Conservation (phyloP, 2,888 invertebrate species). For the Camponotus fellah region DNA sequence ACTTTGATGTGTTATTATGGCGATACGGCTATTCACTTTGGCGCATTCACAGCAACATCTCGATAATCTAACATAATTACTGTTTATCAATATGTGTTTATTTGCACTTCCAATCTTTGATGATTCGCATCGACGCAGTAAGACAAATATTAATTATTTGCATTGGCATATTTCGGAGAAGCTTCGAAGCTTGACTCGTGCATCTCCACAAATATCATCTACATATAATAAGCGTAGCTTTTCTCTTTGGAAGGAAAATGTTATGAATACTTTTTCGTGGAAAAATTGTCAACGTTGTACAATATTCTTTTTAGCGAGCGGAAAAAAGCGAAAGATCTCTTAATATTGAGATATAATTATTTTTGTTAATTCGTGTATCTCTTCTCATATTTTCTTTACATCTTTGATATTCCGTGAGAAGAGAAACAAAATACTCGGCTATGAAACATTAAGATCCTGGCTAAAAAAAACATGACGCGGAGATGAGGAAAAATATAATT, state of each 20-base stretch:
- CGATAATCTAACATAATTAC: neutral
- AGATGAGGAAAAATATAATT: conserved; percentile 21
- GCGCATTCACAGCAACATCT: neutral
- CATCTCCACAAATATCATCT: conserved; percentile 15
- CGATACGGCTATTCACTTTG: conserved; percentile 16
- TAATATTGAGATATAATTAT: neutral
- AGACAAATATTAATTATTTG: conserved; percentile 46
- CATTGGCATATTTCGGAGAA: neutral
- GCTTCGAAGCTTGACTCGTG: neutral
- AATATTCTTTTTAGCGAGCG: conserved; percentile 1
- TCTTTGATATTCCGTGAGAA: conserved; percentile 8
- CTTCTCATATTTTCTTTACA: neutral
- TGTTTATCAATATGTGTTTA: conserved; percentile 31
- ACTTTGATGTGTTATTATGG: conserved; percentile 30
- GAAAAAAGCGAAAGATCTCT: neutral
- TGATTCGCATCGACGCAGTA: conserved; percentile 8
- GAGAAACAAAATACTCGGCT: neutral
- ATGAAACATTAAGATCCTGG: conserved; percentile 17
- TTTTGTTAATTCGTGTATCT: neutral
- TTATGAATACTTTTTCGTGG: neutral
- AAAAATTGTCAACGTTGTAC: neutral
- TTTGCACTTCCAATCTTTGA: conserved; percentile 47
- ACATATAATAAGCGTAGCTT: neutral
- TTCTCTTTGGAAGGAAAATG: neutral
- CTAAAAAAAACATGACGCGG: neutral